These are phyloP conservation scores for Episyrphus balteatus DNA, from an alignment of 1,140 invertebrate genomes.

Conservation along the genomic window DNA sequence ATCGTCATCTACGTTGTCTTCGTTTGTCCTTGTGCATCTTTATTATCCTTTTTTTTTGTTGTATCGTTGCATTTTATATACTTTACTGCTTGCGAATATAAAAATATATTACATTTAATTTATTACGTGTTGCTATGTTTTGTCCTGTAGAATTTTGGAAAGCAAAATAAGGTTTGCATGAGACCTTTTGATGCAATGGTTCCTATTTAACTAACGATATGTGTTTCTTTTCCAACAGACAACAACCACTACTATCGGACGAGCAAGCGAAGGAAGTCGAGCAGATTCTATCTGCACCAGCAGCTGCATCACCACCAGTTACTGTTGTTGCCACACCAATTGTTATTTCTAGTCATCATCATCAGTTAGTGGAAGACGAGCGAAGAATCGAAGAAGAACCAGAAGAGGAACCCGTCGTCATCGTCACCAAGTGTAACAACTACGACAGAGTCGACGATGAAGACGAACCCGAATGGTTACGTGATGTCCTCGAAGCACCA, in stretches of 20 bases:
- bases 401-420: conserved; percentile 12
- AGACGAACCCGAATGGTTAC: conserved; percentile 46
- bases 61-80: conserved; percentile 15
- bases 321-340: conserved; percentile 29
- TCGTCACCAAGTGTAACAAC: conserved; percentile 13
- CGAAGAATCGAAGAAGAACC: neutral
- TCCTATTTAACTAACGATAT: conserved; percentile 3
- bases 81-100: conserved; percentile 8
- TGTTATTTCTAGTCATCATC: neutral
- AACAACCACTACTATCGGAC: conserved; percentile 67
- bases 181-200: conserved; percentile 2
- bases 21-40: too few species aligned
- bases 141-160: conserved; percentile 57
- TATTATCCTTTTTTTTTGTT: neutral
- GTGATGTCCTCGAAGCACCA: conserved; percentile 43
- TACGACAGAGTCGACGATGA: conserved; percentile 37
- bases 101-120: neutral
- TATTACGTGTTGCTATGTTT: conserved; percentile 1
- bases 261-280: conserved; percentile 78
- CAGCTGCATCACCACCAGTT: conserved; percentile 23
- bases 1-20: too few species aligned
- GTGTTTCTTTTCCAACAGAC: conserved; percentile 38
- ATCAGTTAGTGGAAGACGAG: too few species aligned
- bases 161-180: conserved; percentile 63
- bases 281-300: conserved; percentile 54